These are phyloP conservation scores for Meliscaeva auricollis DNA, from an alignment of 2,888 invertebrate genomes.

Conservation along the genomic window DNA sequence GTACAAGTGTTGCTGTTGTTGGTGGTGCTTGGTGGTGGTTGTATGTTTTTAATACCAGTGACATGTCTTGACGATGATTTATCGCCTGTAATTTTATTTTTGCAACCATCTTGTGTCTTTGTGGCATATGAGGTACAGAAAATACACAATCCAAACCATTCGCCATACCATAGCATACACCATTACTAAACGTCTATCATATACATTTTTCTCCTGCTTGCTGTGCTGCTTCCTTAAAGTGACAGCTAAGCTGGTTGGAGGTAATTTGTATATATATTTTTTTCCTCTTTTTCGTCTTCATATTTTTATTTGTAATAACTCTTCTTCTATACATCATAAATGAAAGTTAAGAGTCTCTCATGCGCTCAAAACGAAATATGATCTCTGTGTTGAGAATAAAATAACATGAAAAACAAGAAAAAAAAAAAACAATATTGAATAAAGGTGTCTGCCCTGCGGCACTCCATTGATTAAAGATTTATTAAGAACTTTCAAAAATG, in stretches of 20 bases:
- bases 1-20: constrained; percentile 37
- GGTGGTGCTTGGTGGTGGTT: constrained; percentile 23
- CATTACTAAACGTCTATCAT: constrained; percentile 34
- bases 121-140: constrained; percentile 56
- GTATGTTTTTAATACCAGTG: constrained; percentile 68
- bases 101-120: constrained; percentile 45
- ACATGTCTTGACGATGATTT: constrained; percentile 75
- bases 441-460: constrained; percentile 67
- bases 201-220: constrained; percentile 38
- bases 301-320: constrained; percentile 25
- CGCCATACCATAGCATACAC: neutral
- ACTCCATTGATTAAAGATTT: constrained; percentile 71
- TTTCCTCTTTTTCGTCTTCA: constrained; percentile 2
- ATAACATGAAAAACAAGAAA: neutral
- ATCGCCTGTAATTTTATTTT: constrained; percentile 66
- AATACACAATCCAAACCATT: neutral
- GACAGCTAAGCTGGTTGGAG: constrained; percentile 61
- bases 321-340: constrained; percentile 26
- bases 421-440: constrained; percentile 46
- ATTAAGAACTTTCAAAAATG: constrained; percentile 57
- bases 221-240: constrained; percentile 44
- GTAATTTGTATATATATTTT: constrained; percentile 69
- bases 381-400: constrained; percentile 26
- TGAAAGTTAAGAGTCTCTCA: constrained; percentile 43
- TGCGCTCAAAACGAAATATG: constrained; percentile 49